These are phyloP conservation scores for Orycteropus afer DNA, from an alignment of 2,113 vertebrate genomes.

Conservation along the genomic window DNA sequence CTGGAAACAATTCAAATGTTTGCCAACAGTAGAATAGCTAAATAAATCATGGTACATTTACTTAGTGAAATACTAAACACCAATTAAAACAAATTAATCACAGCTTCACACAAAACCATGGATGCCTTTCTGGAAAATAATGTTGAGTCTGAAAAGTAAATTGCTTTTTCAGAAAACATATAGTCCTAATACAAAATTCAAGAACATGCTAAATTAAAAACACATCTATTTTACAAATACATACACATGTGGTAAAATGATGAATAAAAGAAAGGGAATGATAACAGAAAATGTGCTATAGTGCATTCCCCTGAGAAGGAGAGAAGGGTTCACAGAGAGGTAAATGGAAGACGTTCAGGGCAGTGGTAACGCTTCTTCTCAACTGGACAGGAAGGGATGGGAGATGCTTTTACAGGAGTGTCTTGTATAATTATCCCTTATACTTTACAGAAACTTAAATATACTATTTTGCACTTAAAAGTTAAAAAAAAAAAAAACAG, in stretches of 20 bases:
- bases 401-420: background rate
- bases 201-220: background rate
- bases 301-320: background rate
- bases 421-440: background rate
- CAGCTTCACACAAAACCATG: background rate
- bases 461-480: background rate
- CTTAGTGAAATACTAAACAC: background rate
- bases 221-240: background rate
- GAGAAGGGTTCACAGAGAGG: background rate
- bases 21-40: background rate
- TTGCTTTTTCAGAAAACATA: background rate
- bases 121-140: slow-evolving; percentile 8
- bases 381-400: too few species aligned
- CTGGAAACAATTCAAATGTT: background rate
- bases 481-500: too few species aligned
- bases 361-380: background rate
- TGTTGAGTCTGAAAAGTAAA: background rate
- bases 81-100: background rate
- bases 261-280: background rate
- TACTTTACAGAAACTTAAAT: background rate
- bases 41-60: background rate
- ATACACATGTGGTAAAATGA: background rate
- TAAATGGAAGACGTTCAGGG: background rate
- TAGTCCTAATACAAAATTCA: background rate
- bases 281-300: background rate